Evolutionary conservation across 2,888 invertebrate species (phyloP).

Genomic region (Chalcis sispes): DNA sequence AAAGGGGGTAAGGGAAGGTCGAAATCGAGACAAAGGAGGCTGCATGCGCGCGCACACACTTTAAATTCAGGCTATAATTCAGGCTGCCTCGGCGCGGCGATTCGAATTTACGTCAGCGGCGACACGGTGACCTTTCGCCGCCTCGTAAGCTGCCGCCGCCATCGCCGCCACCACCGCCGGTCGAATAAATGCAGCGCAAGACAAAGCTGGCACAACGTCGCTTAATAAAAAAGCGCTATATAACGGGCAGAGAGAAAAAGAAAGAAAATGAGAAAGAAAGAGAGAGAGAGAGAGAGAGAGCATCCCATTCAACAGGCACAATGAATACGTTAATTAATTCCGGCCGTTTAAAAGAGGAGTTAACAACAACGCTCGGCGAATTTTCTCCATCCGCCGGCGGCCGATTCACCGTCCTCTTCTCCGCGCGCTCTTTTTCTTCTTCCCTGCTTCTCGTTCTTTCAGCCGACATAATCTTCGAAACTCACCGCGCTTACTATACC

Average conservation of each 20-base stretch:
- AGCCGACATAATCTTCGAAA: too few species aligned
- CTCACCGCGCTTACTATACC: too few species aligned
- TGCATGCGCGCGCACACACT: constrained; percentile 27
- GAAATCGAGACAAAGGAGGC: constrained; percentile 11
- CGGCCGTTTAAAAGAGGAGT: constrained; percentile 52
- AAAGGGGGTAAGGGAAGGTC: too few species aligned
- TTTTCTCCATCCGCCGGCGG: constrained; percentile 1
- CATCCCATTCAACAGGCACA: constrained; percentile 52
- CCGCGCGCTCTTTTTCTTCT: not conserved
- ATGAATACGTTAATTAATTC: constrained; percentile 58
- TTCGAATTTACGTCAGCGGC: constrained; percentile 54
- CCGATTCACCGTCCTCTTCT: not conserved
- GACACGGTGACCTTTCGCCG: constrained; percentile 46
- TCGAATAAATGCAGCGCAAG: constrained; percentile 32
- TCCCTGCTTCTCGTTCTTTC: not conserved
- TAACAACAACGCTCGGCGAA: constrained; percentile 39
- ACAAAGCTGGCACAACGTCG: constrained; percentile 5
- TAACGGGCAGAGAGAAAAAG: not conserved
- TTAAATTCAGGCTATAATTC: constrained; percentile 56
- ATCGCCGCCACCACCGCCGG: too few species aligned
- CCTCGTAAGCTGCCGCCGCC: too few species aligned
- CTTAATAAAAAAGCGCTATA: not conserved
- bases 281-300: constrained; percentile 5
- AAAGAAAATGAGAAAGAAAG: constrained; percentile 1
- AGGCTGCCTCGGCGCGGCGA: constrained; percentile 49